phyloP scores from a whole-genome alignment of 1,140 invertebrate genomes.

The Melitaea cinxia region DNA sequence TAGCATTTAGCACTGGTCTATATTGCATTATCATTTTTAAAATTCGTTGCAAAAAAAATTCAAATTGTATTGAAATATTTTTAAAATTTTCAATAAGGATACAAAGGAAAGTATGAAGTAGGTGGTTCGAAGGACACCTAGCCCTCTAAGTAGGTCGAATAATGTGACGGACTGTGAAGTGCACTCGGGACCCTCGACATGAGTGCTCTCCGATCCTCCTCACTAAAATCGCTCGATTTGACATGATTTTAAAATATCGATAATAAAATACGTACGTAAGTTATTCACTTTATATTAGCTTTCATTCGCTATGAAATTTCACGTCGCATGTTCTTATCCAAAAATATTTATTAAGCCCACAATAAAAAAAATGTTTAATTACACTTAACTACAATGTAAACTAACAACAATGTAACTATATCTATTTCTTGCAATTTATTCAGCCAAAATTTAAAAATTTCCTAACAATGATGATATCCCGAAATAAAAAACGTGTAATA shows the following conservation, averaged over 20 bases:
- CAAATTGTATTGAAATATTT: slow-evolving; percentile 16
- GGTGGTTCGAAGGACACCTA: slow-evolving; percentile 59
- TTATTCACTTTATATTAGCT: slow-evolving; percentile 13
- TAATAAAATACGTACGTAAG: slow-evolving; percentile 50
- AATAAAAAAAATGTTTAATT: no score
- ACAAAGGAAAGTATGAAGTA: slow-evolving; percentile 62
- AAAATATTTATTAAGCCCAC: no score
- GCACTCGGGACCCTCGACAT: slow-evolving; percentile 58
- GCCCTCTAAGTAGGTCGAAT: slow-evolving; percentile 77
- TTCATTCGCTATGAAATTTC: no score
- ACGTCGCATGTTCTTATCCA: no score
- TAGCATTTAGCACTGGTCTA: no score
- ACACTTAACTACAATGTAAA: no score
- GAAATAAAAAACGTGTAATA: no score
- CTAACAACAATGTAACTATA: no score
- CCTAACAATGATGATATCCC: no score
- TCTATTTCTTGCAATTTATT: no score
- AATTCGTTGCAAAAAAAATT: slow-evolving; percentile 10
- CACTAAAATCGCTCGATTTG: slow-evolving; percentile 79
- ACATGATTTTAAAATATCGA: slow-evolving; percentile 79
- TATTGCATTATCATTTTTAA: no score
- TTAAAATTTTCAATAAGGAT: slow-evolving; percentile 44
- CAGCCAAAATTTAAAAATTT: no score
- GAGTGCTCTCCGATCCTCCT: slow-evolving; percentile 61
- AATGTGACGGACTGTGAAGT: slow-evolving; percentile 71